Evolutionary conservation across 2,888 invertebrate species (phyloP), one percentile per base, ranked within the genome.

Genomic region (Sepiola atlantica): DNA sequence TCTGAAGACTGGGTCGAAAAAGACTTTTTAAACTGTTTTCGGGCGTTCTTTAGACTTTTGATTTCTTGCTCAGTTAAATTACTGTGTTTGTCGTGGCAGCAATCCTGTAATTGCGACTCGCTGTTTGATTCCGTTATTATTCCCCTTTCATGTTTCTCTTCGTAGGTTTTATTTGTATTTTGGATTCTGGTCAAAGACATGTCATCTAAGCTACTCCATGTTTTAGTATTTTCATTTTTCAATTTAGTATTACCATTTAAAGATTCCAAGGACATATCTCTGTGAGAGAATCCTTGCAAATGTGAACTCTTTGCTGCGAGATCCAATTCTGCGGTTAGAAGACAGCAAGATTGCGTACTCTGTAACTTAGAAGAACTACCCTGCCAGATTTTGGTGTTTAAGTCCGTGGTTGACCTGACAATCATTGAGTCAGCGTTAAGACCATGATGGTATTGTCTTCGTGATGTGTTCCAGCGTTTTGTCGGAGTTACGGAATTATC

Each of bases 371-470:
- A 14, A 77, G 16, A 14, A 77, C 4, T 77, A 77, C 8, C 3
- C n/a, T 77, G 77, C n/a, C 77, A n/a, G 32, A 77, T 77, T 77
- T n/a, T n/a, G n/a, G 77, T 16, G 32, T 77, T n/a, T n/a, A 77
- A 32, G 12, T 77, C 77, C 77, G 18, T n/a, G n/a, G n/a, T 77
- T 77, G 32, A n/a, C 77, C n/a, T 77, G 77, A n/a, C 32, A n/a
- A 77, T 18, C n/a, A 45, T 45, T 92, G 54, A 35, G 14, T 92
- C 92, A 18, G 92, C 32, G 92, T 45, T 92, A 92, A 28, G 92
- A 32, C 35, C 32, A 94, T 95, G 95, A 20, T 94, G 94, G 57
- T 95, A 95, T 94, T 94, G 32, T 94, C 77, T 77, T 77, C 32
- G n/a, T n/a, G n/a, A 12, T 16, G 77, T 77, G n/a, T 32, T 77